Evolutionary conservation across 2,888 invertebrate genomes (phyloP), one percentile per base, ranked within the genome.

Genomic region (Pemphredon lugubris): DNA sequence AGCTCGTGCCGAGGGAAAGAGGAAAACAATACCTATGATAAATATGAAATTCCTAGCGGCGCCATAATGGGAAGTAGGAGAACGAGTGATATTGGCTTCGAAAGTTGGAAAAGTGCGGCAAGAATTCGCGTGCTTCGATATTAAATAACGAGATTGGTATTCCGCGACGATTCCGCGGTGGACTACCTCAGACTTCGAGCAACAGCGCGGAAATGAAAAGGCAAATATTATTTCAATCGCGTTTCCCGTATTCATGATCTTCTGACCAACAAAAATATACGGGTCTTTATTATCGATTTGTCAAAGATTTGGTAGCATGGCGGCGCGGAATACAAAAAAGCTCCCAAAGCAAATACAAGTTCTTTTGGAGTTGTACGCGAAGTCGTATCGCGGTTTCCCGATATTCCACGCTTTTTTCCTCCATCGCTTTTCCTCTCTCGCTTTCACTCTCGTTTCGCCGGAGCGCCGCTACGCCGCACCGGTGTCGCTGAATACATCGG

Each of bases 21-120:
- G 65, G 74, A 76, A 83, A 82, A 84, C 84, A 83, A 84, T 84
- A 82, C 83, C 76, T 74, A 73, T 76, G 81, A 82, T 84, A 82
- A 82, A 86, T 84, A 81, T 81, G 76, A 77, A 84, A 79, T 82
- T 81, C 68, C 73, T 72, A 30, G 60, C 59, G 53, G 48, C 59
- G 47, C 55, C 44, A 48, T 73, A 73, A 79, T 74, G 58, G 75
- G 42, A 66, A 51, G 20, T 44, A 39, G 53, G 65, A n/a, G n/a
- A 42, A 67, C 26, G 50, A 61, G 64, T 66, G 74, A 70, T 83
- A 79, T 83, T 72, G 77, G 71, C 63, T n/a, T 30, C 34, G n/a
- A 40, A 26, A 54, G 45, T 16, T 50, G 20, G 64, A 63, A 61
- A 66, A 71, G 68, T 73, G 66, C 64, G 50, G 42, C 37, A 48